Evolutionary conservation across 2,113 vertebrate genomes (phyloP).

Genomic region (Paradoxurus hermaphroditus): DNA sequence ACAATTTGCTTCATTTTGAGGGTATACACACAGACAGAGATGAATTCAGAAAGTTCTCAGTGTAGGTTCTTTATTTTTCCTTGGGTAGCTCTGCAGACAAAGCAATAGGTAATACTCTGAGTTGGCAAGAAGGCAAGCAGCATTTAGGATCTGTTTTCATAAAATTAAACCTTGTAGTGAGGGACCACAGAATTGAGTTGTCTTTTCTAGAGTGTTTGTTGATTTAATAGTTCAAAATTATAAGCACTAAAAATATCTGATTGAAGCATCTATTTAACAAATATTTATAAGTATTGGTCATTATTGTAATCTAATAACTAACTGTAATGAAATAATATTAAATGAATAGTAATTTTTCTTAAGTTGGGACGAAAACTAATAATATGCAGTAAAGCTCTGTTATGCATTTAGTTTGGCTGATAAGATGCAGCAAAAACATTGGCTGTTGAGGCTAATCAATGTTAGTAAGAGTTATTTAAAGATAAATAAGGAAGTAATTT

Average conservation of each 20-base stretch:
- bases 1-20: conserved; percentile 69
- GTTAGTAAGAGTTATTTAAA: conserved; percentile 17
- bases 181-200: conserved; percentile 39
- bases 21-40: conserved; percentile 44
- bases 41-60: conserved; percentile 58
- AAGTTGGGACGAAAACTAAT: conserved; percentile 8
- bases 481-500: conserved; percentile 35
- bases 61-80: conserved; percentile 51
- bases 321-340: conserved; percentile 51
- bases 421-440: conserved; percentile 10
- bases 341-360: conserved; percentile 30
- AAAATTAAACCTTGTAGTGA: conserved; percentile 58
- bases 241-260: conserved; percentile 37
- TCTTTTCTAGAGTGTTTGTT: conserved; percentile 38
- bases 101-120: background rate
- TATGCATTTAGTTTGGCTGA: conserved; percentile 19
- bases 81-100: background rate
- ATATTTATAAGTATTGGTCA: conserved; percentile 49
- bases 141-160: conserved; percentile 58
- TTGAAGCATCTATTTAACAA: conserved; percentile 32
- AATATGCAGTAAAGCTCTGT: background rate
- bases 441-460: background rate
- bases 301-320: conserved; percentile 61
- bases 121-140: conserved; percentile 30
- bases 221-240: conserved; percentile 60